Conservation (phyloP, 2,888 invertebrate species). For the Rhopalosiphum nymphaeae region DNA sequence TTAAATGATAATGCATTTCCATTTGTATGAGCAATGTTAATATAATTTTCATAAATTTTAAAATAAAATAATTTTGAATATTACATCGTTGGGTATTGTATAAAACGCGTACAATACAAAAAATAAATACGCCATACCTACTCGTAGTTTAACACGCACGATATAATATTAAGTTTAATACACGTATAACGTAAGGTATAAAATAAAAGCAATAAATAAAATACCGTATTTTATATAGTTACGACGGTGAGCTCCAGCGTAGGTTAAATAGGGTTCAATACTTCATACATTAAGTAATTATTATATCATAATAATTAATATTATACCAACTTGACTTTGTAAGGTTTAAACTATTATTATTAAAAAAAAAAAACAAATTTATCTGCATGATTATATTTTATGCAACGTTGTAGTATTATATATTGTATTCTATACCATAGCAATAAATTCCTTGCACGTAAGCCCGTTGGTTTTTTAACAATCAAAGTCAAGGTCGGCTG, state of each 20-base stretch:
- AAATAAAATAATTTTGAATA: neutral
- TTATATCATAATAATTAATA: neutral
- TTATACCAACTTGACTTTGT: neutral
- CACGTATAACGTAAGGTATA: neutral
- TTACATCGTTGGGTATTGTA: neutral
- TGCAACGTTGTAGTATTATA: neutral
- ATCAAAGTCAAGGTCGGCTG: slow-evolving; percentile 50
- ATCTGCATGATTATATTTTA: neutral
- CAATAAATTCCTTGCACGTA: slow-evolving; percentile 38
- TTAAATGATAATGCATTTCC: neutral
- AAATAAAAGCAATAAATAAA: neutral
- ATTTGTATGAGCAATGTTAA: neutral
- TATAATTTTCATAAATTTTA: neutral
- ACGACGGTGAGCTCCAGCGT: neutral
- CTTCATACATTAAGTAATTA: neutral
- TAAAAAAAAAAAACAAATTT: neutral
- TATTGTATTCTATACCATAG: neutral
- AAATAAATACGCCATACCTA: neutral
- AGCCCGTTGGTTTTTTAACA: slow-evolving; percentile 13
- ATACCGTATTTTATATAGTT: neutral
- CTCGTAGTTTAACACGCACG: neutral
- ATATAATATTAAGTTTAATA: neutral
- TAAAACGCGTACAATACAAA: neutral
- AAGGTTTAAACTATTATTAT: neutral
- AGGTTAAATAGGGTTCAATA: neutral